Conservation (phyloP, 1,140 invertebrate genomes). For the honey bee (Apis mellifera) region Amel_HAv3.1 CM009941.2:7051001-7051500, state of each 20-base stretch:
- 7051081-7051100: constrained; percentile 60
- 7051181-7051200: constrained; percentile 1
- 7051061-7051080: constrained; percentile 59
- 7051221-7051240: neutral
- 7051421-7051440: neutral
- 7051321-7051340: neutral
- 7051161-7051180: constrained; percentile 48
- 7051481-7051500: neutral
- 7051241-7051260: neutral
- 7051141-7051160: constrained; percentile 79
- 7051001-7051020: neutral
- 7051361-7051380: neutral
- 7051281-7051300: neutral
- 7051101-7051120: constrained; percentile 70
- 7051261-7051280: neutral
- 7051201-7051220: neutral
- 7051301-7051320: neutral
- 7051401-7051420: neutral
- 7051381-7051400: neutral
- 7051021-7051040: constrained; percentile 69
- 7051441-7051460: neutral
- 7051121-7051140: constrained; percentile 75
- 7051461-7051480: neutral
- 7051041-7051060: constrained; percentile 68
- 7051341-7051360: constrained; percentile 13